Conservation (phyloP, 2,797 vertebrate species). For the Orestias chungarensis region DNA sequence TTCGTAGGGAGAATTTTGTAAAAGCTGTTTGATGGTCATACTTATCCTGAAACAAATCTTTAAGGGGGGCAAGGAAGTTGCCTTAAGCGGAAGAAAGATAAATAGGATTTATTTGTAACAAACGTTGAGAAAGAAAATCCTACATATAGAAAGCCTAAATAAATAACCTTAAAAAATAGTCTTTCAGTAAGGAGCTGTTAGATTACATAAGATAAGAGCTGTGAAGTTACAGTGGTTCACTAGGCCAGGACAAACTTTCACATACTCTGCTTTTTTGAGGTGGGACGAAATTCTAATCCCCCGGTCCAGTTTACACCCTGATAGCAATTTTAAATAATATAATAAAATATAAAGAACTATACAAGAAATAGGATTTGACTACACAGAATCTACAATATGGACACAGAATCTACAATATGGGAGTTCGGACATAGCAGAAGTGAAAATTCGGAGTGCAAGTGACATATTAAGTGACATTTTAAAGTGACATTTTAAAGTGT, state of each 20-base stretch:
- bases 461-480: no score
- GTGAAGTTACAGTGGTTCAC: slow-evolving; percentile 42
- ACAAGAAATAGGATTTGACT: no score
- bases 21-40: slow-evolving; percentile 46
- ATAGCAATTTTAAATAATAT: no score
- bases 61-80: slow-evolving; percentile 73
- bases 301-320: no score
- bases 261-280: slow-evolving; percentile 52
- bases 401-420: no score
- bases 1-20: slow-evolving; percentile 80
- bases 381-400: no score
- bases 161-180: slow-evolving; percentile 20
- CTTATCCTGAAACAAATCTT: slow-evolving; percentile 53
- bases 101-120: not conserved
- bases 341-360: no score
- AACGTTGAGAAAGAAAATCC: not conserved
- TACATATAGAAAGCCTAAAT: slow-evolving; percentile 29
- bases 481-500: no score
- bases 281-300: no score
- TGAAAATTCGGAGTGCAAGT: no score
- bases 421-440: no score
- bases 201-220: slow-evolving; percentile 45
- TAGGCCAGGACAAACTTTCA: slow-evolving; percentile 54
- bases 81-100: slow-evolving; percentile 56
- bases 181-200: slow-evolving; percentile 54